Percentiles rank a stretch among this genome's conserved stretches.
Conservation (phyloP, 2,113 vertebrate species). For the Cottus gobio region DNA sequence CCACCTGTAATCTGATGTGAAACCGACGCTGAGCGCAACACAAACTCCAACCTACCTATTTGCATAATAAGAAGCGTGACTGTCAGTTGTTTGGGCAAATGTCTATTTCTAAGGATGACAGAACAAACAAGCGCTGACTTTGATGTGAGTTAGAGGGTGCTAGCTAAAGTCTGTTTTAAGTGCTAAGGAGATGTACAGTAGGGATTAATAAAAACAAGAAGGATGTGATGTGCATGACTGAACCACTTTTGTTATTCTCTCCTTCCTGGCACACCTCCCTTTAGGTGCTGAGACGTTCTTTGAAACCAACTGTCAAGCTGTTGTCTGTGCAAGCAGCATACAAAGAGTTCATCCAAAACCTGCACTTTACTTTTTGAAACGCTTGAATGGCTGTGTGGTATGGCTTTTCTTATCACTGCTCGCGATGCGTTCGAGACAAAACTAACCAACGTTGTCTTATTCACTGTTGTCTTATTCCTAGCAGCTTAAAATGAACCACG, state of each 20-base stretch:
- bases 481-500: not conserved
- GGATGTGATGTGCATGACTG: slow-evolving; percentile 81
- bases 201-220: slow-evolving; percentile 84
- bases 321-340: slow-evolving; percentile 79
- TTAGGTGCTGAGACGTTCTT: slow-evolving; percentile 80
- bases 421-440: slow-evolving; percentile 19
- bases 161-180: slow-evolving; percentile 66
- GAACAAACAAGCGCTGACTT: slow-evolving; percentile 66
- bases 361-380: slow-evolving; percentile 55
- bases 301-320: slow-evolving; percentile 84
- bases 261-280: slow-evolving; percentile 75
- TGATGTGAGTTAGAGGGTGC: slow-evolving; percentile 64
- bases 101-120: slow-evolving; percentile 64
- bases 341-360: slow-evolving; percentile 76
- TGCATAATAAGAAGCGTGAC: slow-evolving; percentile 45
- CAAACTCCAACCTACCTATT: slow-evolving; percentile 34
- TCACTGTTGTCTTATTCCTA: slow-evolving; percentile 7
- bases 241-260: slow-evolving; percentile 79
- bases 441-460: slow-evolving; percentile 16
- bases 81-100: slow-evolving; percentile 63
- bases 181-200: slow-evolving; percentile 69
- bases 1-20: slow-evolving; percentile 52
- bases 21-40: slow-evolving; percentile 5
- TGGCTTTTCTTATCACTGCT: slow-evolving; percentile 27
- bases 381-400: slow-evolving; percentile 40